These are phyloP conservation scores for Drosophila seclusa DNA, from an alignment of 2,888 invertebrate species.

Conservation along the genomic window DNA sequence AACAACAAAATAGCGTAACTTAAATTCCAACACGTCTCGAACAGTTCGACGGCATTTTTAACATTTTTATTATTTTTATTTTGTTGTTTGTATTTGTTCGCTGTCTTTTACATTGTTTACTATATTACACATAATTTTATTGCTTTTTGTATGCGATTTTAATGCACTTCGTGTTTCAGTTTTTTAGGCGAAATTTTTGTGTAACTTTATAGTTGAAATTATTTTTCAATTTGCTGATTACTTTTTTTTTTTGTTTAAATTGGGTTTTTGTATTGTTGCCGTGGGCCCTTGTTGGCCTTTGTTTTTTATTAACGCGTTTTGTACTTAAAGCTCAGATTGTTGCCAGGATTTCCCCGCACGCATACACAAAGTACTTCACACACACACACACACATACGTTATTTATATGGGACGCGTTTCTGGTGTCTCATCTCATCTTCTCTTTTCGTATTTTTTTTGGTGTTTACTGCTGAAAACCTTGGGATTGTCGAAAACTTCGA, in stretches of 20 bases:
- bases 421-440: conserved; percentile 28
- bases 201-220: background rate
- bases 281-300: conserved; percentile 31
- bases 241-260: background rate
- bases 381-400: conserved; percentile 4
- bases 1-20: conserved; percentile 43
- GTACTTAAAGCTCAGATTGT: conserved; percentile 48
- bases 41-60: conserved; percentile 44
- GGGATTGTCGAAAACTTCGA: conserved; percentile 46
- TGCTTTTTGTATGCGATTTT: conserved; percentile 38
- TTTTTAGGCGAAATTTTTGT: conserved; percentile 33
- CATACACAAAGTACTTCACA: conserved; percentile 9
- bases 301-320: conserved; percentile 22
- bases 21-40: conserved; percentile 74
- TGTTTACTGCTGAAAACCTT: conserved; percentile 56
- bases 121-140: conserved; percentile 37
- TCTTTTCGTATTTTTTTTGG: conserved; percentile 33
- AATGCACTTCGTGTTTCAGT: conserved; percentile 51
- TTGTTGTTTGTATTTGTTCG: conserved; percentile 14
- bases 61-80: conserved; percentile 21
- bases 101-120: conserved; percentile 35
- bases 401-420: conserved; percentile 42
- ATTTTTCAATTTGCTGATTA: conserved; percentile 3
- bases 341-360: conserved; percentile 62
- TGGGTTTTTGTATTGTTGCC: conserved; percentile 28